Percentiles rank a stretch among this genome's conserved stretches.
phyloP scores from a whole-genome alignment of 2,888 invertebrate genomes.

The Heliconius charithonia region DNA sequence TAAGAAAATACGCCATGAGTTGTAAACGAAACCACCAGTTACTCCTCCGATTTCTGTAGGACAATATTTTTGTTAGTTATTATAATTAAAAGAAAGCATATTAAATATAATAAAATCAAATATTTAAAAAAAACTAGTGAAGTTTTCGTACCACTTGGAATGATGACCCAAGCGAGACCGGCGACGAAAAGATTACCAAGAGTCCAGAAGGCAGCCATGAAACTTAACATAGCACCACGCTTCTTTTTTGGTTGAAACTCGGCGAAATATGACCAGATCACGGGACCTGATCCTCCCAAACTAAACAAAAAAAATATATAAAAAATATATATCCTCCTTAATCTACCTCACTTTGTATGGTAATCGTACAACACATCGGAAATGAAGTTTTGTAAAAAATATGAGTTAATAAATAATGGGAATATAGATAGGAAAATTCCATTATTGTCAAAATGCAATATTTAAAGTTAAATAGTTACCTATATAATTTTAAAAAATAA shows the following conservation, averaged over 20 bases:
- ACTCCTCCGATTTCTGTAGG: constrained; percentile 86
- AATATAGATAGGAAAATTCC: too few relatives aligned
- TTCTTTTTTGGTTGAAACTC: constrained; percentile 96
- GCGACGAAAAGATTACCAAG: constrained; percentile 96
- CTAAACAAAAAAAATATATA: constrained; percentile 74
- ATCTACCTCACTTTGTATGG: too few relatives aligned
- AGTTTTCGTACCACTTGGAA: constrained; percentile 81
- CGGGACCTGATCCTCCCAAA: constrained; percentile 94
- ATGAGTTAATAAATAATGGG: too few relatives aligned
- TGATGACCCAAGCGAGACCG: constrained; percentile 90
- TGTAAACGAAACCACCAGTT: constrained; percentile 89
- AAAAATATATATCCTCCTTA: too few relatives aligned
- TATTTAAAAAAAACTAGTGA: neutral
- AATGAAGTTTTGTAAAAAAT: too few relatives aligned
- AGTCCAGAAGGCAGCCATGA: constrained; percentile 98
- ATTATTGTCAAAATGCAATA: too few relatives aligned
- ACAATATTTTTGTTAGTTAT: neutral
- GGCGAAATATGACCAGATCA: constrained; percentile 97
- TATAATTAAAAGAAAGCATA: neutral
- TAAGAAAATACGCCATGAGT: constrained; percentile 96
- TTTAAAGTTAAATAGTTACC: too few relatives aligned
- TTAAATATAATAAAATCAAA: neutral
- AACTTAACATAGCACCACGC: constrained; percentile 95
- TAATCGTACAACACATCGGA: too few relatives aligned
- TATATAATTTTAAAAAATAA: too few relatives aligned